Base-by-base conservation (phyloP, 2,888 invertebrate genomes). In the Lepidochrysops patricia region DNA sequence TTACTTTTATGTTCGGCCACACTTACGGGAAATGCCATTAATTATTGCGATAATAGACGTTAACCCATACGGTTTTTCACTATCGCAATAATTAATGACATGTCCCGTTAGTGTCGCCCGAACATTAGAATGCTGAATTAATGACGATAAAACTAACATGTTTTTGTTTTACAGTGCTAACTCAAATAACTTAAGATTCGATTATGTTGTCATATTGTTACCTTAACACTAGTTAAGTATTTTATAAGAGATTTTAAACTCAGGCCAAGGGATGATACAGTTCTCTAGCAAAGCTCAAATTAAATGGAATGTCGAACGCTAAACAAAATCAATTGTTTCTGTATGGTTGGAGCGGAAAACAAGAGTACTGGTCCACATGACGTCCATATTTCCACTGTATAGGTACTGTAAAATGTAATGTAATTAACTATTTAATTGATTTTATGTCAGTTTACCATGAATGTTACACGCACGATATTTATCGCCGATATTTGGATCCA, bases 191-290 rank as follows among this genome's bases (percentile, higher is more conserved):
- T 32, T 23, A 56, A 34, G 34, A 32, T 34, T 25, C 13, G 34
- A 12, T 26, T 49, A 7, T 19, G 19, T 57, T 43, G 61, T 62
- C 61, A 61, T 58, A 62, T 61, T 64, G 64, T 64, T 64, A 64
- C 64, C 57, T 63, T 60, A 43, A 43, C 52, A 60, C 59, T 34
- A 49, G 19, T 57, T 60, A 29, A 63, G 32, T 61, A 50, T 63
- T 32, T 60, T 59, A 59, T 64, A 64, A 66, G 77, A 78, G 82
- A 78, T 80, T 75, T 71, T 76, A 77, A 81, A 79, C 79, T 79
- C 75, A 72, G 76, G 75, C 65, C 62, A 54, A 58, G 60, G 66
- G 63, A 61, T 60, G 64, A 65, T 72, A 70, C 66, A 71, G 70
- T 73, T 73, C 67, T 78, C 82, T 80, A 80, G 71, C 71, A 69